Base-by-base conservation (phyloP, 1,140 invertebrate genomes). In the Polypedilum vanderplanki region DNA sequence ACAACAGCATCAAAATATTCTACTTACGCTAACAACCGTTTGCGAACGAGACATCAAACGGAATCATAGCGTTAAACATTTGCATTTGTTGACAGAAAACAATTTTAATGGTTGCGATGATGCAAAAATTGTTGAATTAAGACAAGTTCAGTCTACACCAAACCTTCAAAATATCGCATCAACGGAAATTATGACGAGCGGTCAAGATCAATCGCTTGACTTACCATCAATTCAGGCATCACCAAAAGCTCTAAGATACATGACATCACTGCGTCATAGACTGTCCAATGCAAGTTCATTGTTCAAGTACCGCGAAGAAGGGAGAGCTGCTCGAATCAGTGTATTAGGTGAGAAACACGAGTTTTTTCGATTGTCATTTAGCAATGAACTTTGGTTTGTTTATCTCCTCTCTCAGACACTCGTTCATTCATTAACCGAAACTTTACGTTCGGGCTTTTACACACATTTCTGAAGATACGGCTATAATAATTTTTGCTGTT, bases 231-330 rank as follows among this genome's bases (percentile, higher is more conserved):
- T 82, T 20, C 80, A 81, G 24, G 79, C 79, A 76, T 81, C 81
- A 1, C 80, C 81, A 10, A 82, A 82, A 76, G 80, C 81, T 0
- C 76, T 81, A 15, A 80, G 81, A 76, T 89, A 90, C 77, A 90
- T 93, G 77, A 90, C 88, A 74, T 90, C 88, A 7, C 83, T 93
- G 74, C 88, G 89, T 57, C 88, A 91, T 80, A 84, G 90, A 9
- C 90, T 94, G 65, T 93, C 91, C 75, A 93, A 93, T 79, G 92
- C 91, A 10, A 91, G 90, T n/a, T 92, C 90, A 17, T 83, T 93
- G 75, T 93, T 94, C 81, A 86, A 89, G 75, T 93, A 93, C 80
- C 85, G 91, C 20, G 92, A 93, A 81, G 92, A 94, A 81, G 90
- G 91, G 40, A 85, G 92, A 76, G 91, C 92, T 0, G 92, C 91